These are phyloP conservation scores for Pagetopsis macropterus DNA, from an alignment of 2,797 vertebrate species.

Conservation along the genomic window DNA sequence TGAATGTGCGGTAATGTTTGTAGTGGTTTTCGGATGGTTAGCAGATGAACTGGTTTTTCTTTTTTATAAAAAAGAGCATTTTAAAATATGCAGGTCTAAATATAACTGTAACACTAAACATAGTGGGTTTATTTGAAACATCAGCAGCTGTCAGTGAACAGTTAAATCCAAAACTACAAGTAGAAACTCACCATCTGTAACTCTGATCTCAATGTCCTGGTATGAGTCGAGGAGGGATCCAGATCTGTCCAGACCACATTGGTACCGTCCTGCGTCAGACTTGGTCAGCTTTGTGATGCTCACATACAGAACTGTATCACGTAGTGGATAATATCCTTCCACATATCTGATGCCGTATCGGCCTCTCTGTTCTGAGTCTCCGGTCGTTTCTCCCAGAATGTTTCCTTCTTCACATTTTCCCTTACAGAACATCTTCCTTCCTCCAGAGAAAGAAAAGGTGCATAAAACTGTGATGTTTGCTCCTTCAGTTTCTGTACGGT, in stretches of 20 bases:
- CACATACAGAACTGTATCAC: background rate
- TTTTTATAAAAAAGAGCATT: background rate
- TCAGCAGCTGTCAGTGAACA: background rate
- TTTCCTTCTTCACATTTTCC: background rate
- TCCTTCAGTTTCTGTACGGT: background rate
- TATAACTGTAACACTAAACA: too few relatives aligned
- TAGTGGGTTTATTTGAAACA: fast-evolving
- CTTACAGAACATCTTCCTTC: constrained; percentile 18
- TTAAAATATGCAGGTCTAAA: background rate
- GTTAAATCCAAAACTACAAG: too few relatives aligned
- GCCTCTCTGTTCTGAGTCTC: fast-evolving
- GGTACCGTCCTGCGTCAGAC: constrained; percentile 48
- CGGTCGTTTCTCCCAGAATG: background rate
- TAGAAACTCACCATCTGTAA: background rate
- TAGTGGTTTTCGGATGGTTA: background rate
- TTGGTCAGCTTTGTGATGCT: constrained; percentile 42
- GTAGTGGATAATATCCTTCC: fast-evolving
- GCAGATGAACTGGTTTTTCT: background rate
- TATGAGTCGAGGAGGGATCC: fast-evolving
- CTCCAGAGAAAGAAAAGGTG: fast-evolving
- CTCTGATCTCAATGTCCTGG: background rate
- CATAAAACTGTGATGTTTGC: constrained; percentile 4
- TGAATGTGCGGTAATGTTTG: background rate
- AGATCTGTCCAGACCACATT: background rate
- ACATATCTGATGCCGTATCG: constrained; percentile 38